phyloP scores from a whole-genome alignment of 2,113 vertebrate species.

The Pimephales promelas region DNA sequence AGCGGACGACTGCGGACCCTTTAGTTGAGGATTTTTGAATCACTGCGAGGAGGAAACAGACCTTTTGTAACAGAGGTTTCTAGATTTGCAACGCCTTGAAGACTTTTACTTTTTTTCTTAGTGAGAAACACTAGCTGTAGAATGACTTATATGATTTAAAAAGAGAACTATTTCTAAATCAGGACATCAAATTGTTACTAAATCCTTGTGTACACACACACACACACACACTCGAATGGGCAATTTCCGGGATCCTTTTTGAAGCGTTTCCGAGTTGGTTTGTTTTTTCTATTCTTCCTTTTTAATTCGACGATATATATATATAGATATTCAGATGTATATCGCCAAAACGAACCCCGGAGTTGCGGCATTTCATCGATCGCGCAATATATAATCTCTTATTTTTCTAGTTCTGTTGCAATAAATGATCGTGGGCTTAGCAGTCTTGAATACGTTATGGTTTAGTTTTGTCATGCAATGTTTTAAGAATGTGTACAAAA shows the following conservation, averaged over 20 bases:
- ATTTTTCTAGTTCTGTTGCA: conserved; percentile 87
- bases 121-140: conserved; percentile 99
- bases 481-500: conserved; percentile 75
- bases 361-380: conserved; percentile 89
- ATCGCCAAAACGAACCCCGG: conserved; percentile 82
- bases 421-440: conserved; percentile 88
- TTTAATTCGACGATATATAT: conserved; percentile 72
- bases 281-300: conserved; percentile 72
- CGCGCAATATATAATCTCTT: conserved; percentile 82
- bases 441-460: conserved; percentile 88
- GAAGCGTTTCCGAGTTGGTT: conserved; percentile 65
- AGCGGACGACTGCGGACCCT: conserved; percentile 63
- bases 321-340: conserved; percentile 34
- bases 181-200: conserved; percentile 86
- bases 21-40: conserved; percentile 79
- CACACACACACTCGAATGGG: conserved; percentile 79
- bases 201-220: conserved; percentile 86
- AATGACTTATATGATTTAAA: conserved; percentile 87
- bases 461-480: conserved; percentile 72
- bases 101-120: conserved; percentile 85
- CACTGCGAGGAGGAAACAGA: conserved; percentile 80
- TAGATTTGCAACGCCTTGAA: conserved; percentile 97
- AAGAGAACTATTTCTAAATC: conserved; percentile 86
- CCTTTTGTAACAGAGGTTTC: conserved; percentile 90
- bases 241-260: conserved; percentile 80